phyloP scores from a whole-genome alignment of 2,888 invertebrate species.

The Calameuta idolon region DNA sequence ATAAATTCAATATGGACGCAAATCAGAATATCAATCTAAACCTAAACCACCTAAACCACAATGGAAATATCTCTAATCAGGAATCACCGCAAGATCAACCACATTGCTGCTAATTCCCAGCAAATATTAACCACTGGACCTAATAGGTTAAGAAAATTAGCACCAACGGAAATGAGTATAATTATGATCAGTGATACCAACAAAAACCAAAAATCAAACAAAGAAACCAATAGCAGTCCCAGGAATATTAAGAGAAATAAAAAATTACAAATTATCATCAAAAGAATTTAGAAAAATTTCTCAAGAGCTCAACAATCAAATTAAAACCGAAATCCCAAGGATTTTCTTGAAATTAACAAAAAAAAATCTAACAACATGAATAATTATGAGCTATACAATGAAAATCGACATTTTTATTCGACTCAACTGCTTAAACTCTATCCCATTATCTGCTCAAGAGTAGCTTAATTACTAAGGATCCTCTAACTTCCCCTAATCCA shows the following conservation, averaged over 20 bases:
- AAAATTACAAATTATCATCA: background rate
- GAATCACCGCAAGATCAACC: background rate
- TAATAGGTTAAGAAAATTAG: background rate
- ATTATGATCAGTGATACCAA: background rate
- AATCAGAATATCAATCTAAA: constrained; percentile 16
- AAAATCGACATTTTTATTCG: background rate
- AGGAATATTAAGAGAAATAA: background rate
- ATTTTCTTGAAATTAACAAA: background rate
- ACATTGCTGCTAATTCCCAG: background rate
- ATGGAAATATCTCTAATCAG: constrained; percentile 11
- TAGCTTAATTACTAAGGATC: background rate
- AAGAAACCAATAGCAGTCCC: background rate
- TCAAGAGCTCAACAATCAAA: background rate
- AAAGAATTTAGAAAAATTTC: background rate
- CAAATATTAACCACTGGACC: background rate
- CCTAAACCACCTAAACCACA: constrained; percentile 20
- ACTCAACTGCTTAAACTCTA: background rate
- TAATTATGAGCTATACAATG: background rate
- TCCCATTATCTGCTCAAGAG: background rate
- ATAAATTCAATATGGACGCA: constrained; percentile 7
- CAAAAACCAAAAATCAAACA: background rate
- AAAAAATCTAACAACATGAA: background rate
- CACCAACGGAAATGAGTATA: background rate
- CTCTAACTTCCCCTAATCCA: background rate
- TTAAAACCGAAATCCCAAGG: background rate